Percentiles rank a stretch among this genome's conserved stretches.
phyloP scores from a whole-genome alignment of 2,797 vertebrate genomes.

The Mormyrus hasselquistii region DNA sequence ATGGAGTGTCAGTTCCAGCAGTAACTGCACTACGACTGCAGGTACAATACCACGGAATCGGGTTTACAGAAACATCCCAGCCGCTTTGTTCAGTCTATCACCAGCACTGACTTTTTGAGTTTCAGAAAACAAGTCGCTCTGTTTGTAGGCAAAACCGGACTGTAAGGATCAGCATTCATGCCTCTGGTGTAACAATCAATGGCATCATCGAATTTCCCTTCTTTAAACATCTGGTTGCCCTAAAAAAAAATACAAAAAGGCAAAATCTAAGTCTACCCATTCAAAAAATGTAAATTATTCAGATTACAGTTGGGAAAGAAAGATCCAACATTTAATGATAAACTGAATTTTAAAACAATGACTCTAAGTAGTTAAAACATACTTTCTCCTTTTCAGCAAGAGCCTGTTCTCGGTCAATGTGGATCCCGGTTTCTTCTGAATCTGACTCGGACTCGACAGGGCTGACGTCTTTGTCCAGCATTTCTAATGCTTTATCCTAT shows the following conservation, averaged over 20 bases:
- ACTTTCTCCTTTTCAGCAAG: slow-evolving; percentile 79
- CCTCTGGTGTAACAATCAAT: slow-evolving; percentile 86
- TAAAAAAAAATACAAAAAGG: slow-evolving; percentile 42
- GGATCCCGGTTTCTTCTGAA: slow-evolving; percentile 73
- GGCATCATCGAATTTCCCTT: slow-evolving; percentile 82
- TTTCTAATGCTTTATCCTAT: slow-evolving; percentile 82
- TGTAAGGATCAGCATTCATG: slow-evolving; percentile 84
- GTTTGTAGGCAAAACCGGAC: slow-evolving; percentile 85
- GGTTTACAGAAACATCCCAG: not conserved
- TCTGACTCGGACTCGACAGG: slow-evolving; percentile 82
- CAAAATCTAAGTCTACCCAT: not conserved
- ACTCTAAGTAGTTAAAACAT: not conserved
- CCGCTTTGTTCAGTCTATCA: not conserved
- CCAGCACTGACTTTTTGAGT: slow-evolving; percentile 77
- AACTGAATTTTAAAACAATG: not conserved
- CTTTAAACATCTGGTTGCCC: slow-evolving; percentile 85
- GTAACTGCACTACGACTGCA: not conserved
- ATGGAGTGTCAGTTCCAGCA: too few species aligned
- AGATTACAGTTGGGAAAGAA: not conserved
- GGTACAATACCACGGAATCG: not conserved
- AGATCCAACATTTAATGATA: not conserved
- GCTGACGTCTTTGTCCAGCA: slow-evolving; percentile 81
- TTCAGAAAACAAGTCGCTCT: slow-evolving; percentile 82
- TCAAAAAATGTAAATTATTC: not conserved
- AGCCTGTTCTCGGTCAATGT: slow-evolving; percentile 65